phyloP scores from a whole-genome alignment of 2,797 vertebrate species.

The Dryobates pubescens region DNA sequence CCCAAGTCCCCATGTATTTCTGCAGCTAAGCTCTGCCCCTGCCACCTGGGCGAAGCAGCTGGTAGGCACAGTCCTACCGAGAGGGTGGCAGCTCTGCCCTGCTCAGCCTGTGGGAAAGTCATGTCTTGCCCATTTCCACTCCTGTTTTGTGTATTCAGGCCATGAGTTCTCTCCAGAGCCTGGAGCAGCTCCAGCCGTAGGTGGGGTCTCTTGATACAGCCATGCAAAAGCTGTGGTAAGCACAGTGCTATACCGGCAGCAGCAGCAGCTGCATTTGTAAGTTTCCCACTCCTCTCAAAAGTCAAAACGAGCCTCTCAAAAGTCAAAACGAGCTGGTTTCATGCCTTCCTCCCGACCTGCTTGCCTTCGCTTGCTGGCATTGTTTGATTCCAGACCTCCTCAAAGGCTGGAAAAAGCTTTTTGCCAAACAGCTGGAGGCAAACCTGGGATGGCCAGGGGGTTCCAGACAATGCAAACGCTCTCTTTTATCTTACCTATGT shows the following conservation, averaged over 20 bases:
- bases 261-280: slow-evolving; percentile 21
- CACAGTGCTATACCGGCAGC: background rate
- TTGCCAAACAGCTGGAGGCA: slow-evolving; percentile 38
- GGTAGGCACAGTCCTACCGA: background rate
- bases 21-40: background rate
- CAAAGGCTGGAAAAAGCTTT: slow-evolving; percentile 44
- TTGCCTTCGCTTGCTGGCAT: background rate
- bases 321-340: slow-evolving; percentile 51
- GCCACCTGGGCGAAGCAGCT: background rate
- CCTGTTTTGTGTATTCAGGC: slow-evolving; percentile 59
- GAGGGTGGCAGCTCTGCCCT: background rate
- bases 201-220: slow-evolving; percentile 28
- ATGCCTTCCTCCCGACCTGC: slow-evolving; percentile 4
- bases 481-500: slow-evolving; percentile 56
- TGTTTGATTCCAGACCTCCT: slow-evolving; percentile 45
- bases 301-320: slow-evolving; percentile 31
- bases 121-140: slow-evolving; percentile 47
- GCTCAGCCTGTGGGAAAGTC: slow-evolving; percentile 57
- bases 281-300: slow-evolving; percentile 44
- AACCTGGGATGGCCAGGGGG: slow-evolving; percentile 32
- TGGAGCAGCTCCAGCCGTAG: slow-evolving; percentile 57
- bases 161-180: slow-evolving; percentile 41
- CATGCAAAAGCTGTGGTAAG: slow-evolving; percentile 64
- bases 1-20: background rate
- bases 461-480: slow-evolving; percentile 41